These are phyloP conservation scores for Mesaphorura yosii DNA, from an alignment of 1,140 invertebrate genomes.

Conservation along the genomic window DNA sequence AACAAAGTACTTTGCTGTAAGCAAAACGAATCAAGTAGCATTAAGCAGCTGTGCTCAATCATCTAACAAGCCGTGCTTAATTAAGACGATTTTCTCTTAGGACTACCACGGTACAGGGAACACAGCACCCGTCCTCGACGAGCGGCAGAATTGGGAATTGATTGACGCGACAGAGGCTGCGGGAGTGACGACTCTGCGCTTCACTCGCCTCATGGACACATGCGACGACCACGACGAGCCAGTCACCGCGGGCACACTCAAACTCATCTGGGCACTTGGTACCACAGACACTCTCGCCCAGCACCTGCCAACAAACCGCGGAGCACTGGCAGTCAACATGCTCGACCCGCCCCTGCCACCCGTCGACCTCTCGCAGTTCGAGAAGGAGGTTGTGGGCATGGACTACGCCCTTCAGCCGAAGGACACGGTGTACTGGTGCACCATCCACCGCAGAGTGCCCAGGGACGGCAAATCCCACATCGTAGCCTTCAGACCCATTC, in stretches of 20 bases:
- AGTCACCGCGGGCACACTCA: not conserved
- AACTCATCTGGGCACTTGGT: not conserved
- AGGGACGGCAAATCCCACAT: not conserved
- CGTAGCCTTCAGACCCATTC: not conserved
- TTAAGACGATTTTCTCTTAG: not conserved
- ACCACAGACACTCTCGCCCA: not conserved
- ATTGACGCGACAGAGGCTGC: not conserved
- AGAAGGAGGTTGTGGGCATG: not conserved
- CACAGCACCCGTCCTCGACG: not conserved
- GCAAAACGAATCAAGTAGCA: no score
- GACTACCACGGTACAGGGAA: not conserved
- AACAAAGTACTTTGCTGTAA: not conserved
- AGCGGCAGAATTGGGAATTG: not conserved
- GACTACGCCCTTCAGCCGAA: not conserved
- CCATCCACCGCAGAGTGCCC: not conserved
- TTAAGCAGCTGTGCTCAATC: not conserved
- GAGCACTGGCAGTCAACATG: not conserved
- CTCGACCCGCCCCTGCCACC: not conserved
- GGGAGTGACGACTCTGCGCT: not conserved
- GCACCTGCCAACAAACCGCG: not conserved
- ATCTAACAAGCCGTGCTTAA: not conserved
- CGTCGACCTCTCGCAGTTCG: not conserved
- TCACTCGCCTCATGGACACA: not conserved
- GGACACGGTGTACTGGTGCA: slow-evolving; percentile 1
- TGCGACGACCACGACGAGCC: not conserved